Conservation (phyloP, 2,113 vertebrate genomes). For the Ivindomyrus marchei region DNA sequence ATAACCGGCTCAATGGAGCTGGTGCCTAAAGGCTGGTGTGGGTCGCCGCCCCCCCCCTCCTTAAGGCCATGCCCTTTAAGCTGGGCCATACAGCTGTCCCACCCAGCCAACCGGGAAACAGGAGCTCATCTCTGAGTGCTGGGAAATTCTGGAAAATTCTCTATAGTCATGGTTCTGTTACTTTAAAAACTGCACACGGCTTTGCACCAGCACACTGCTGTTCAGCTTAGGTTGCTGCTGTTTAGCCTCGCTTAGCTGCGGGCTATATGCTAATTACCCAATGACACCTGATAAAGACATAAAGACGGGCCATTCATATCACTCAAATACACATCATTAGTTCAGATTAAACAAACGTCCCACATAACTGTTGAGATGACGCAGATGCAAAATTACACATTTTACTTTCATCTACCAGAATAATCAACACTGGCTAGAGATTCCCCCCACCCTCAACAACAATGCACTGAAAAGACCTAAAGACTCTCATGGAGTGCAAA, state of each 20-base stretch:
- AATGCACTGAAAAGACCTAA: background rate
- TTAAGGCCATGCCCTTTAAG: conserved; percentile 40
- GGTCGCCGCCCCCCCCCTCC: background rate
- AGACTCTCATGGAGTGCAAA: background rate
- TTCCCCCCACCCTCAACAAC: background rate
- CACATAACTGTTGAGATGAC: background rate
- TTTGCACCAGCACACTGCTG: background rate
- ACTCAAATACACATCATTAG: background rate
- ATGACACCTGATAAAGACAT: background rate
- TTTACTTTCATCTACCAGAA: background rate
- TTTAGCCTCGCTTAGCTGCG: background rate
- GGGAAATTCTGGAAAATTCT: background rate
- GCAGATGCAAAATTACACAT: background rate
- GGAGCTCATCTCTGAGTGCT: conserved; percentile 28
- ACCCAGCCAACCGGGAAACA: conserved; percentile 34
- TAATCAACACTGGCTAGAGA: background rate
- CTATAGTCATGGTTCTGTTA: background rate
- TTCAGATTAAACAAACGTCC: background rate
- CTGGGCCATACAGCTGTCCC: conserved; percentile 44
- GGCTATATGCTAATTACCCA: background rate
- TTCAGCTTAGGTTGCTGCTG: background rate
- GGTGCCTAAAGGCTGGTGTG: background rate
- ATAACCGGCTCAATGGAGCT: background rate
- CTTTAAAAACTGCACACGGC: background rate
- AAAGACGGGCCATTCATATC: background rate